These are phyloP conservation scores for Aythya baeri DNA, from an alignment of 2,113 vertebrate species.

Conservation along the genomic window DNA sequence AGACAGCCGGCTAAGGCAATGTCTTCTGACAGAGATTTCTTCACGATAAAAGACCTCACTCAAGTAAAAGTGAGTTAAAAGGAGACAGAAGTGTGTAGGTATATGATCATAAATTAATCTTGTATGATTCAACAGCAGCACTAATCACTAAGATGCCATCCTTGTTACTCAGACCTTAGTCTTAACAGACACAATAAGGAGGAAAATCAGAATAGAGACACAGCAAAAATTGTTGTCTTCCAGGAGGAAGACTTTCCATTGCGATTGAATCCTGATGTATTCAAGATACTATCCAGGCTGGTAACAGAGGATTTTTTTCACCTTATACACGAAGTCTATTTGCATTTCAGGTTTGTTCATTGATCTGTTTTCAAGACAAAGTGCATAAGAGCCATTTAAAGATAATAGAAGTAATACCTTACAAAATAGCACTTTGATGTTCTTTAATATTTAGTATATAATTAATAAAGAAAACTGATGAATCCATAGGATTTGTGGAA, in stretches of 20 bases:
- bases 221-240: not conserved
- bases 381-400: accelerated
- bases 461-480: not conserved
- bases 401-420: not conserved
- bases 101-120: not conserved
- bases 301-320: not conserved
- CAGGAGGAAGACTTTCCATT: not conserved
- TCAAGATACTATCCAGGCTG: not conserved
- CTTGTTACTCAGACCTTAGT: not conserved
- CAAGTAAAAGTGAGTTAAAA: not conserved
- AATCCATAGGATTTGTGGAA: not conserved
- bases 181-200: not conserved
- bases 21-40: not conserved
- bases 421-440: not conserved
- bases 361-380: not conserved
- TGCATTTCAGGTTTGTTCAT: not conserved
- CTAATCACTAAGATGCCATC: not conserved
- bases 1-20: not conserved
- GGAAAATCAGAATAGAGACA: not conserved
- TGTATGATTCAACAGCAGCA: not conserved
- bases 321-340: not conserved
- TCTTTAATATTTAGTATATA: not conserved
- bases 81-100: not conserved
- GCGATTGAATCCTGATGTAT: not conserved
- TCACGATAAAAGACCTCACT: not conserved